Base-by-base conservation (phyloP, 2,113 vertebrate species). In the Elephas maximus region DNA sequence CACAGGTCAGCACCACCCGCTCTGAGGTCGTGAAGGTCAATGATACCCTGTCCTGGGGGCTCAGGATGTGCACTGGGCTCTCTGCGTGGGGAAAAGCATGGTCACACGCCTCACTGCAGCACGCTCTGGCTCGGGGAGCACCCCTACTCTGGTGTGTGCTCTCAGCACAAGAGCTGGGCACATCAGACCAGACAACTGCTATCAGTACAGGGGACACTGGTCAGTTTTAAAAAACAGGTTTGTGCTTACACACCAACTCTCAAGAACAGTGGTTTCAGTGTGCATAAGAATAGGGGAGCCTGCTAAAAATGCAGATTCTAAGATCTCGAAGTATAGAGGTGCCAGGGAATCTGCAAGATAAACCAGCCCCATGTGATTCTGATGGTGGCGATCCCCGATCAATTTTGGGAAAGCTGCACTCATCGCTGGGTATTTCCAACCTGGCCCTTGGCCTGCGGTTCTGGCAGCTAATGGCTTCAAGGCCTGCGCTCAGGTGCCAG, bases 1-100 rank as follows among this genome's bases (percentile, higher is more conserved):
- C 99, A 80, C 99, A 99, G 97, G 99, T 99, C 96, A 99, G 96
- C 24, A 99, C 99, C 98, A 99, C 99, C 12, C 98, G 98, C 93
- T 99, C 99, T 0, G 98, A 98, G 0, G 98, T 98, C 24, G 96
- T 88, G 21, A 99, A 99, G 88, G 98, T 94, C 97, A 99, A 97
- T 28, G 98, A 96, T 97, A 98, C 98, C 92, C 97, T 98, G 48
- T 98, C 98, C 0, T 98, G 99, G 15, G 99, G 99, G 85, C 98
- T 99, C 69, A 99, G 6, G 23, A 99, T 99, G 97, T 98, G 98
- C 80, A 99, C 99, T 0, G 99, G 99, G 45, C 99, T 98, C 97
- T 99, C 99, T 99, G 98, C 2, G 12, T 6, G 0, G 83, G 90
- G 44, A 98, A 76, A 93, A 89, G n/a, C 0, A 20, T 1, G 18